Evolutionary conservation across 2,888 invertebrate genomes (phyloP), one percentile per base, ranked within the genome.

Genomic region (Chymomyza amoena): DNA sequence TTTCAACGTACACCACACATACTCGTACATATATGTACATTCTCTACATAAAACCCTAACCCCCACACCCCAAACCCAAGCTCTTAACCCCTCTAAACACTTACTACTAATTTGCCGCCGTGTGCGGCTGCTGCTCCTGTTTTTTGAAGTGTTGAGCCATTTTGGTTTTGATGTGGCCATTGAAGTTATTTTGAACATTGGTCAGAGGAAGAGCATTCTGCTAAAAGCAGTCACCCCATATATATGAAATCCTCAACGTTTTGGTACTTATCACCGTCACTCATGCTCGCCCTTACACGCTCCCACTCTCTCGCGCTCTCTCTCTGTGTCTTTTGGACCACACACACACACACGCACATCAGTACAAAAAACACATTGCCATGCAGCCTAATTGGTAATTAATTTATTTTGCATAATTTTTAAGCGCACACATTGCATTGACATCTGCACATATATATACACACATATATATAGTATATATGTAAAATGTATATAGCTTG

Each of bases 351-450:
- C 51, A 51, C 20, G n/a, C n/a, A n/a, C n/a, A n/a, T n/a, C n/a
- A n/a, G n/a, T n/a, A 20, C 20, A 20, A 20, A 13, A 36, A 39
- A 13, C 39, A 39, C 39, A 39, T 39, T 39, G 39, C 39, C 39
- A 39, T 39, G 39, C 39, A 39, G 39, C 86, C 69, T 90, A 90
- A 90, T 90, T 90, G 90, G 89, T 90, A 90, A 90, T 90, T 90
- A 90, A 90, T 90, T 90, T 90, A 89, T 90, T 90, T 90, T 90
- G 88, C 89, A 90, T 90, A 87, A 89, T 89, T 85, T 88, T 80
- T 77, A 56, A 13, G 39, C 15, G 66, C 59, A 32, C 13, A 61
- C 16, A 61, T 61, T 61, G 36, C 59, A 59, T 16, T 56, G 56
- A 18, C 16, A 56, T 39, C 6, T 56, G n/a, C 56, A 25, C 15